A percentile compares a stretch with the other conserved stretches of the same genome.
These are phyloP conservation scores for Acrossocheilus wenchowensis DNA, from an alignment of 2,797 vertebrate genomes.

Conservation along the genomic window DNA sequence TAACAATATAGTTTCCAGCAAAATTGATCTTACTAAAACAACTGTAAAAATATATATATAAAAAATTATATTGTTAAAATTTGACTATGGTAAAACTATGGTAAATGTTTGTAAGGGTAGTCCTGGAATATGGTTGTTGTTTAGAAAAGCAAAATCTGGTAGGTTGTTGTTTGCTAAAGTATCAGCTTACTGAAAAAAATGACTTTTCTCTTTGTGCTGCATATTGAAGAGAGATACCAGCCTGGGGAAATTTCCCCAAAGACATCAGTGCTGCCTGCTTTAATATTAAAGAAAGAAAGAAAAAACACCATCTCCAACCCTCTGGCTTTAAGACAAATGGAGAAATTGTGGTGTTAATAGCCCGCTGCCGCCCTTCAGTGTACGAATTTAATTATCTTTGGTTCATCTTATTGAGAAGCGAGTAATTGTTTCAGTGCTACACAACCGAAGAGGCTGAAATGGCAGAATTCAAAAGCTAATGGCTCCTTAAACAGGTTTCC, in stretches of 20 bases:
- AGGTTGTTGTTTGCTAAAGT: conserved; percentile 8
- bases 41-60: neutral
- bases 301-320: conserved; percentile 73
- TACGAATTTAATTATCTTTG: conserved; percentile 85
- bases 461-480: conserved; percentile 81
- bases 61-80: neutral
- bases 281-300: conserved; percentile 64
- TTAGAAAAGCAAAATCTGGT: conserved; percentile 8
- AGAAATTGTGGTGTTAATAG: conserved; percentile 82
- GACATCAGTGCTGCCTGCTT: conserved; percentile 73
- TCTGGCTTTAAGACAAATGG: conserved; percentile 82
- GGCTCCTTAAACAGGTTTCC: conserved; percentile 79
- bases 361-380: conserved; percentile 79
- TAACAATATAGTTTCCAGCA: neutral
- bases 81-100: conserved; percentile 46
- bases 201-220: conserved; percentile 34
- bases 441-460: conserved; percentile 80
- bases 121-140: neutral
- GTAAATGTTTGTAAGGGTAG: conserved; percentile 67
- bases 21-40: neutral
- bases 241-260: conserved; percentile 65
- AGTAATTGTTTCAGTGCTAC: conserved; percentile 84
- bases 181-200: conserved; percentile 13
- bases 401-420: conserved; percentile 81
- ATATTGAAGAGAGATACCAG: conserved; percentile 61